Percentiles rank a stretch among this genome's conserved stretches.
Evolutionary conservation across 1,140 invertebrate species (phyloP).

Genomic region (Pissodes strobi): DNA sequence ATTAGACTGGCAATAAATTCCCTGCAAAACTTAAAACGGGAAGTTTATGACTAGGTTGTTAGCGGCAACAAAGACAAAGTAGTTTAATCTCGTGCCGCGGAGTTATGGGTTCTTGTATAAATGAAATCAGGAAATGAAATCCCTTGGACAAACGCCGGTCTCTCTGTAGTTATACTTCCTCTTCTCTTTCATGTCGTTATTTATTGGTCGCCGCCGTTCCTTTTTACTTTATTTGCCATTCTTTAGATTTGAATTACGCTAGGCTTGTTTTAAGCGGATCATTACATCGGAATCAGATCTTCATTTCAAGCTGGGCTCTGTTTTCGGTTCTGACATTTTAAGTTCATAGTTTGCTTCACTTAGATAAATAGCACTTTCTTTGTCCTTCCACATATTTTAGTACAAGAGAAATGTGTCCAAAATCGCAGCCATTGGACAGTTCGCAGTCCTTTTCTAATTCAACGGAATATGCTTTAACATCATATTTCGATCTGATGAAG

Average conservation of each 20-base stretch:
- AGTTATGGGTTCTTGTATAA: slow-evolving; percentile 51
- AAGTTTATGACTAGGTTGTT: slow-evolving; percentile 41
- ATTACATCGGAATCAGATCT: slow-evolving; percentile 6
- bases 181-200: slow-evolving; percentile 49
- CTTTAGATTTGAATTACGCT: slow-evolving; percentile 6
- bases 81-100: slow-evolving; percentile 44
- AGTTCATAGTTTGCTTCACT: no score
- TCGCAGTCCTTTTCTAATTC: no score
- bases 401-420: neutral
- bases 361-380: no score
- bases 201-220: slow-evolving; percentile 48
- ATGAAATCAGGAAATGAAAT: slow-evolving; percentile 55
- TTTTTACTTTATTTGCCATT: slow-evolving; percentile 26
- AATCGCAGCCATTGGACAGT: no score
- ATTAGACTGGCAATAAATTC: slow-evolving; percentile 32
- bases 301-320: no score
- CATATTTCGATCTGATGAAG: no score
- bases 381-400: no score
- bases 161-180: slow-evolving; percentile 49
- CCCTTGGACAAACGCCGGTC: slow-evolving; percentile 50
- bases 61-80: slow-evolving; percentile 51
- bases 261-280: slow-evolving; percentile 8
- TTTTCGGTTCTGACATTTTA: neutral
- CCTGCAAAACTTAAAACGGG: slow-evolving; percentile 29
- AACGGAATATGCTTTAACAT: no score